Percentiles rank a stretch among this genome's conserved stretches.
Evolutionary conservation across 35 echinoderm and acorn worm genomes (phyloP).

Genomic region (Amphiura filiformis): DNA sequence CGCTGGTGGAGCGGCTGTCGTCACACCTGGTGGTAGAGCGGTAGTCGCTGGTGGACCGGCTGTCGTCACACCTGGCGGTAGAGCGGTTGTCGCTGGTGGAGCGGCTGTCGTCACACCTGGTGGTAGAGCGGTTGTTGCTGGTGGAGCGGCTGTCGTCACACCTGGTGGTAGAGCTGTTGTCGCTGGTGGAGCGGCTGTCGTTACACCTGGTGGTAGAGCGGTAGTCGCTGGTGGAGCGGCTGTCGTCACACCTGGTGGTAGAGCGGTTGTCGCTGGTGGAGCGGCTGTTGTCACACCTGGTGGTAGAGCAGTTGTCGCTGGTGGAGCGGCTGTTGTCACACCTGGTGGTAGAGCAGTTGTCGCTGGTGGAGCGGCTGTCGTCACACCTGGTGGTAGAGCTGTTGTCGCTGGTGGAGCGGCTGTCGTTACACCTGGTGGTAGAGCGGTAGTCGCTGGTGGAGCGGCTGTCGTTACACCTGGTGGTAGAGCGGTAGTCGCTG

Average conservation of each 20-base stretch:
- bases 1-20: not conserved
- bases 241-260: constrained; percentile 6
- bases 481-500: not conserved
- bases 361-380: not conserved
- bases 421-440: not conserved
- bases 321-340: not conserved
- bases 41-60: not conserved
- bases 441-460: not conserved
- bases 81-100: no score
- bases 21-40: not conserved
- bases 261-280: not conserved
- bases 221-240: no score
- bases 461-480: not conserved
- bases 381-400: not conserved
- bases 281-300: no score
- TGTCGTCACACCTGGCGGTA: no score
- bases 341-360: not conserved
- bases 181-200: not conserved
- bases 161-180: no score
- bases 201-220: no score
- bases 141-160: not conserved
- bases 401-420: not conserved
- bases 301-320: not conserved
- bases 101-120: not conserved
- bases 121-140: not conserved